Evolutionary conservation across 2,888 invertebrate genomes (phyloP), one percentile per base, ranked within the genome.

Genomic region (Selenia dentaria): DNA sequence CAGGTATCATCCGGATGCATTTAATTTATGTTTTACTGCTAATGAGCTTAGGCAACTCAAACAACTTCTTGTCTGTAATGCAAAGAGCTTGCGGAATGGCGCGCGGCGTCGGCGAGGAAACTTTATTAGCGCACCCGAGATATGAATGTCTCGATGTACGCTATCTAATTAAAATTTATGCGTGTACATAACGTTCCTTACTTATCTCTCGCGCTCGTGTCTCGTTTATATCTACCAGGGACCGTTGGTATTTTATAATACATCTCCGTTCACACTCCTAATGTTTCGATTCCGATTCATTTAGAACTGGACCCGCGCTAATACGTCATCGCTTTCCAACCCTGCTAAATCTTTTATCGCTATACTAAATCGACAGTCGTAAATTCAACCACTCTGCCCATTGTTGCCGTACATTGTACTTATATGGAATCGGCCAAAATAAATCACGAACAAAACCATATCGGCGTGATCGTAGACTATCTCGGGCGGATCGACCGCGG

Each of bases 381-480:
- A 88, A 89, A 89, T 89, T 83, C 70, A 74, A 72, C 71, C 39
- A 29, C 46, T 69, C 67, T 67, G 68, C 51, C 86, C 87, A 90
- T 89, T 90, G 90, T 89, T 87, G 79, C 78, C 60, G 75, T 79
- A 79, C 74, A 77, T 75, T 63, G 73, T 70, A 74, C 88, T 86
- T 88, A 88, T 88, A 88, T 84, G 90, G 88, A 70, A 78, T 82
- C 80, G 83, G 74, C 83, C 78, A 74, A 87, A 87, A 89, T 89
- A 89, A 89, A 90, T 89, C 89, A 88, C 88, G 87, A 87, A 72
- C 77, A 71, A 72, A 79, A 80, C 86, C 86, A 86, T 88, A 89
- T 88, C 88, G 81, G 85, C 70, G 67, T 75, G 75, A 86, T 86
- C 86, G 80, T 76, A 79, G 80, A 78, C 78, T 84, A 87, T 86